Base-by-base conservation (phyloP, 2,797 vertebrate species). In the Macroramphosus scolopax region DNA sequence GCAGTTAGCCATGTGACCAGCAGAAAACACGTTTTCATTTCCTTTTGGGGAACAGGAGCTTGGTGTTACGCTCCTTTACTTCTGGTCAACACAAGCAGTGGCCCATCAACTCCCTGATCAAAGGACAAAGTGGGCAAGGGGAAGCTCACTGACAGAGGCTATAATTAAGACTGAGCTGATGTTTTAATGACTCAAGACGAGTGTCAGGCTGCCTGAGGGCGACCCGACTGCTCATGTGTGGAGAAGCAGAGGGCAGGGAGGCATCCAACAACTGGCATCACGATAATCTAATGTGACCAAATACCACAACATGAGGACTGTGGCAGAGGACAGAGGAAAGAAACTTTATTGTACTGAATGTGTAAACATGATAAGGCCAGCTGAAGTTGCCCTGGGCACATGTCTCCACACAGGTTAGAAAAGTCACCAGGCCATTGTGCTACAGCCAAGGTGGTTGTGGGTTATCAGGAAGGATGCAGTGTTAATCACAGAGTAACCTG, bases 91-190 rank as follows among this genome's bases (percentile, higher is more conserved):
- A 47, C 13, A 10, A 71, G 54, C 66, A 12, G 50, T 11, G 54
- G 70, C 64, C 66, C 72, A 34, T 67, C 75, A 43, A 57, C 61
- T 40, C 59, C 41, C 28, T 33, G 71, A 79, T 84, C 86, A 84
- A 84, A 86, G 78, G 50, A 41, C 8, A 22, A 45, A 50, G 57
- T 8, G 41, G 57, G 61, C 65, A 50, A 1, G 5, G 48, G 80
- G 68, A 80, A 74, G 63, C 66, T 48, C 49, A 5, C 51, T 69
- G 73, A 75, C 77, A 67, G 56, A 65, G 51, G 75, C 56, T 75
- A 61, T 84, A 82, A 86, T 85, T 86, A 87, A 87, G 81, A 83
- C 72, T 16, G 63, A 80, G 54, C 63, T 76, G 78, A 85, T 72
- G 81, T 82, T 79, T 82, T 84, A 80, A 84, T 83, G 83, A 86